Evolutionary conservation across 1,140 invertebrate species (phyloP).

Genomic region (Cydia amplana): DNA sequence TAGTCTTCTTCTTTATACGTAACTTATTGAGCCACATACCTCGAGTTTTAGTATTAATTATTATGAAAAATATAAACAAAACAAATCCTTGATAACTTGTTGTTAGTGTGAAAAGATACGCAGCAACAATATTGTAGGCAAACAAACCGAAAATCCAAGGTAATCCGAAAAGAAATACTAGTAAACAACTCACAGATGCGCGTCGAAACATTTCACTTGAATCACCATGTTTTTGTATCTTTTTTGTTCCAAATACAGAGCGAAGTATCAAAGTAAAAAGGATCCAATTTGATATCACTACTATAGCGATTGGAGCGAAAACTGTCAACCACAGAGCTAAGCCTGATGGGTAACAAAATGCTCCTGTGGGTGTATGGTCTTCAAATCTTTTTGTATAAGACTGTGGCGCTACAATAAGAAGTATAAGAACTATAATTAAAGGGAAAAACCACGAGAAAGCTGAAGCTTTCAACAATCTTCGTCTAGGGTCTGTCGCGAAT

Average conservation of each 20-base stretch:
- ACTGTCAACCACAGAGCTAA: conserved; percentile 50
- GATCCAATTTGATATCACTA: conserved; percentile 47
- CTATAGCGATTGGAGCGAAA: conserved; percentile 44
- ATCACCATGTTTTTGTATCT: conserved; percentile 46
- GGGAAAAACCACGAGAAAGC: conserved; percentile 51
- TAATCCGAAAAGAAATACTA: conserved; percentile 61
- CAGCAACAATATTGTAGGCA: conserved; percentile 45
- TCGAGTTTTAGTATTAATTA: conserved; percentile 56
- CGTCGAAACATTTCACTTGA: conserved; percentile 43
- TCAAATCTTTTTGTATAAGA: conserved; percentile 41
- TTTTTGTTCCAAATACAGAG: conserved; percentile 45
- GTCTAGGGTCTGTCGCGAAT: conserved; percentile 43
- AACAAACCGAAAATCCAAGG: conserved; percentile 60
- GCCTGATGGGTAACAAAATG: conserved; percentile 49
- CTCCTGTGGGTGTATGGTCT: conserved; percentile 35
- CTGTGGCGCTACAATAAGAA: conserved; percentile 39
- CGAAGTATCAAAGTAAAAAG: conserved; percentile 49
- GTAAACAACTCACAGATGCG: conserved; percentile 47
- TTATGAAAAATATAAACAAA: conserved; percentile 66
- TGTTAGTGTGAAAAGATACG: conserved; percentile 65
- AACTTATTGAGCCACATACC: conserved; percentile 51
- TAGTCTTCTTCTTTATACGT: conserved; percentile 38
- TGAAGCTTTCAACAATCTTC: conserved; percentile 49
- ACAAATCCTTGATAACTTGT: conserved; percentile 66
- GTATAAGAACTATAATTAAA: conserved; percentile 39